A percentile compares a stretch with the other conserved stretches of the same genome.
Evolutionary conservation across 2,113 vertebrate genomes (phyloP).

Genomic region (human (Homo sapiens)): DNA sequence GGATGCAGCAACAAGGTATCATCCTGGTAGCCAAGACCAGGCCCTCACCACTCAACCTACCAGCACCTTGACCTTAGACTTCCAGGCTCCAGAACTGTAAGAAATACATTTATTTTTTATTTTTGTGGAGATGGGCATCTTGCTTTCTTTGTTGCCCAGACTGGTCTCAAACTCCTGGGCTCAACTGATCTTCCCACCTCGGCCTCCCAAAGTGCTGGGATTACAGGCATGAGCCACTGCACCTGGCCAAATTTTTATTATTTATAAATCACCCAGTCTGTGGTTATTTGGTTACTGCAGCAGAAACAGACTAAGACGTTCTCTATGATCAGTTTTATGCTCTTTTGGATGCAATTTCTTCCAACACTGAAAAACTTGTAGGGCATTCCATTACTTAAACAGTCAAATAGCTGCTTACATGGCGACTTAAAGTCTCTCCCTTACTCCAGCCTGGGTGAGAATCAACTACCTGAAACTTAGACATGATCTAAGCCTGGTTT

Average conservation of each 20-base stretch:
- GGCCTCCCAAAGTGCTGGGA: no score
- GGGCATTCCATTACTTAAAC: background rate
- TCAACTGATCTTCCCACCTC: no score
- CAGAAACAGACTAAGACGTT: background rate
- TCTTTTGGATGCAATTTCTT: background rate
- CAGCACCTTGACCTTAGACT: background rate
- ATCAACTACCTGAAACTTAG: background rate
- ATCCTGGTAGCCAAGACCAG: background rate
- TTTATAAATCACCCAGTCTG: background rate
- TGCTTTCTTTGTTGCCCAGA: no score
- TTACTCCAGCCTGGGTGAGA: background rate
- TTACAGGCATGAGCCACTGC: no score
- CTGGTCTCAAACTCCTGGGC: no score
- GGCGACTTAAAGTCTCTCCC: background rate
- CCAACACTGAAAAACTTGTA: background rate
- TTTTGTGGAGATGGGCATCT: no score
- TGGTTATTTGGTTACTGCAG: background rate
- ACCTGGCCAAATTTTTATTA: background rate
- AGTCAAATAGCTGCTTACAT: background rate
- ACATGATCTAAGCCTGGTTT: background rate
- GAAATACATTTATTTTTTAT: background rate
- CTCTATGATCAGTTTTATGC: background rate
- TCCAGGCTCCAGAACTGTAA: background rate
- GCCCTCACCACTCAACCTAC: background rate
- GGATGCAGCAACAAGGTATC: background rate